Conservation (phyloP, 2,888 invertebrate species). For the Syrista parreyssii region DNA sequence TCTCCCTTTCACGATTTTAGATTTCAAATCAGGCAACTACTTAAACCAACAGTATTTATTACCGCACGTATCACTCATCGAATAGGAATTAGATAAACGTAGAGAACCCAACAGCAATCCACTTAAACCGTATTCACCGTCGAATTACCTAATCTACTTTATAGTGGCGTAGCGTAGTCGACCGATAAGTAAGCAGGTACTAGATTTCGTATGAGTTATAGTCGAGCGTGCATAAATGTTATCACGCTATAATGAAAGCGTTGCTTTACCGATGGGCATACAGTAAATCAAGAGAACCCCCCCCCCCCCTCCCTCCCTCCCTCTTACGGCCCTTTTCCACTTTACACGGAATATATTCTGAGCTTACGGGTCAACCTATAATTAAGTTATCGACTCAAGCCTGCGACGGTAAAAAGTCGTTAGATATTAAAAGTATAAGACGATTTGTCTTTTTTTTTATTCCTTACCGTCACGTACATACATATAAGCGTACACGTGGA, state of each 20-base stretch:
- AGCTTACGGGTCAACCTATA: slow-evolving; percentile 6
- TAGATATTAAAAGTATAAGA: neutral
- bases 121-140: slow-evolving; percentile 25
- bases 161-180: neutral
- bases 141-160: slow-evolving; percentile 46
- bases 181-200: slow-evolving; percentile 23
- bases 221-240: slow-evolving; percentile 51
- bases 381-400: slow-evolving; percentile 8
- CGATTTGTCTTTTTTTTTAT: neutral
- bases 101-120: slow-evolving; percentile 5
- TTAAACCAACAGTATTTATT: slow-evolving; percentile 41
- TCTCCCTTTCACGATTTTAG: neutral
- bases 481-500: neutral
- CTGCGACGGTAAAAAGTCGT: neutral
- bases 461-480: neutral
- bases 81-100: slow-evolving; percentile 16
- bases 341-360: neutral
- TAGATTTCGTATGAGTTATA: slow-evolving; percentile 52
- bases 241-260: slow-evolving; percentile 55
- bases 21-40: slow-evolving; percentile 34
- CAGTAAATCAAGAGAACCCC: slow-evolving; percentile 42
- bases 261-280: slow-evolving; percentile 48
- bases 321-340: no score
- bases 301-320: slow-evolving; percentile 14
- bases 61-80: slow-evolving; percentile 31